Conservation (phyloP, 1,140 invertebrate species). For the Cherax quadricarinatus region DNA sequence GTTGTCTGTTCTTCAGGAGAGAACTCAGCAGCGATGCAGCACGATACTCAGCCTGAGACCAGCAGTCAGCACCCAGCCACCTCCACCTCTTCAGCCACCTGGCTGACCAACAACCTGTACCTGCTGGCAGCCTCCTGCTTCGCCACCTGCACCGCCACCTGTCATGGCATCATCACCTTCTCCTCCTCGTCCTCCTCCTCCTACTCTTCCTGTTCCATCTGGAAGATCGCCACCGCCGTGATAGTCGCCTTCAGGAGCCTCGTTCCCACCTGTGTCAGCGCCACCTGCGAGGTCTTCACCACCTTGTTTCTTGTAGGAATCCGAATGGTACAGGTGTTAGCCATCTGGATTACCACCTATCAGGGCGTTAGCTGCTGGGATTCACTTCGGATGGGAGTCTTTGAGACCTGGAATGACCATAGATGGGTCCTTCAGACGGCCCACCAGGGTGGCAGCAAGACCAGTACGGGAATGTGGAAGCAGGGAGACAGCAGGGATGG, state of each 20-base stretch:
- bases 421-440: too few relatives aligned
- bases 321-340: background rate
- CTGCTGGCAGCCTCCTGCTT: background rate
- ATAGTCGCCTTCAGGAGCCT: background rate
- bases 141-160: slow-evolving; percentile 3
- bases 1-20: slow-evolving; percentile 19
- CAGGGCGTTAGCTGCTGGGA: background rate
- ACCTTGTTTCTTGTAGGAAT: background rate
- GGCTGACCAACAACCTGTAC: background rate
- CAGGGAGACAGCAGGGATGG: too few relatives aligned
- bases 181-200: too few relatives aligned
- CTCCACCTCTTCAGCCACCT: background rate
- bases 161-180: background rate
- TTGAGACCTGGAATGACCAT: too few relatives aligned
- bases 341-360: background rate
- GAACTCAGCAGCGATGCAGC: slow-evolving; percentile 47
- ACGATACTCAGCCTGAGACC: slow-evolving; percentile 34
- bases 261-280: background rate
- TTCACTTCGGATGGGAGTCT: too few relatives aligned
- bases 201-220: background rate
- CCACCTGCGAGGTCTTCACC: background rate
- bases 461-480: too few relatives aligned
- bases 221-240: background rate
- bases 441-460: too few relatives aligned
- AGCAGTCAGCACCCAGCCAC: slow-evolving; percentile 15